phyloP scores from a whole-genome alignment of 2,113 vertebrate genomes.

The Xyrauchen texanus region DNA sequence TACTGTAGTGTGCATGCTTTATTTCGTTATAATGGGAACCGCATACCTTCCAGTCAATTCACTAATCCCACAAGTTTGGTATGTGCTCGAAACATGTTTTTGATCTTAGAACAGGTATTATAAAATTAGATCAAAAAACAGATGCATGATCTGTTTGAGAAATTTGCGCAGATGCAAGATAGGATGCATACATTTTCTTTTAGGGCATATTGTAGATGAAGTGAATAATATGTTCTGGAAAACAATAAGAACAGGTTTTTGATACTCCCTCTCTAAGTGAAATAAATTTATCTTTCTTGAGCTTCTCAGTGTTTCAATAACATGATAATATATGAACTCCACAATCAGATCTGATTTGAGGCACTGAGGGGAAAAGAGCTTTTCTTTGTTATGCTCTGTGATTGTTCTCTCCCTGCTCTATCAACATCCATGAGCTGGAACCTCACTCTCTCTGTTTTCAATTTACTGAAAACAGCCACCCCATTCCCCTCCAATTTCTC shows the following conservation, averaged over 20 bases:
- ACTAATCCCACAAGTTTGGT: not conserved
- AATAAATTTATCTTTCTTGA: not conserved
- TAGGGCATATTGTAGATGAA: not conserved
- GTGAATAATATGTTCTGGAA: conserved; percentile 1
- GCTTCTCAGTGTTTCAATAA: not conserved
- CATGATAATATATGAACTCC: not conserved
- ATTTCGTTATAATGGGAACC: too few relatives aligned
- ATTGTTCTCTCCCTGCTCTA: conserved; percentile 39
- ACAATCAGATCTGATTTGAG: conserved; percentile 11
- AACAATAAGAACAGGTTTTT: not conserved
- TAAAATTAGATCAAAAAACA: not conserved
- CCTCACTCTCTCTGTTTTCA: conserved; percentile 36
- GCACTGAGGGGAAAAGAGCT: conserved; percentile 23
- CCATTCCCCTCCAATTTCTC: conserved; percentile 4
- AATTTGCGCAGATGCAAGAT: not conserved
- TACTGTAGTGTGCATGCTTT: too few relatives aligned
- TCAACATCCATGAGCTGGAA: conserved; percentile 31
- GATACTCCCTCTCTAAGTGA: not conserved
- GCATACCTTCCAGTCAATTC: too few relatives aligned
- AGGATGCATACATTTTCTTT: not conserved
- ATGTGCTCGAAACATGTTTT: not conserved
- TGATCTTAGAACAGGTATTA: not conserved
- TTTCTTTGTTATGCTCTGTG: conserved; percentile 41
- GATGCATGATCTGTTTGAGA: not conserved
- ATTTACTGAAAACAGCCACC: conserved; percentile 31